A percentile compares a stretch with the other conserved stretches of the same genome.
Evolutionary conservation across 2,113 vertebrate species (phyloP).

Genomic region (Gavialis gangeticus): DNA sequence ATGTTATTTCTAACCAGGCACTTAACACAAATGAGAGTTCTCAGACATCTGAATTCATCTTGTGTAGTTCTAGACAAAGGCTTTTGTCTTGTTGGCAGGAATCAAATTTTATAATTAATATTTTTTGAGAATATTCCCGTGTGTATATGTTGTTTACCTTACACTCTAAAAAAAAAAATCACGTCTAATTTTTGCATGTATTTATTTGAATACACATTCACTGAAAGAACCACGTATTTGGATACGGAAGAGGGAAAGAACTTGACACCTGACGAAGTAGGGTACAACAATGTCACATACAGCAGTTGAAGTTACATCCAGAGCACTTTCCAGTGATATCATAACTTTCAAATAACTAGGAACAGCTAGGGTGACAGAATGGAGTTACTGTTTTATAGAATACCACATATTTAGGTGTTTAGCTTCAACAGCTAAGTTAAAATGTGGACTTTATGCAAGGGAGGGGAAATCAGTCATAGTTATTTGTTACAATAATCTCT

Average conservation of each 20-base stretch:
- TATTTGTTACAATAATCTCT: background rate
- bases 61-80: background rate
- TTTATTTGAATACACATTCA: background rate
- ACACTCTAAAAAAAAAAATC: background rate
- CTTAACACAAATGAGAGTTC: background rate
- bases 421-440: background rate
- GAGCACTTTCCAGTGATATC: background rate
- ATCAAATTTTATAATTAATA: background rate
- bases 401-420: background rate
- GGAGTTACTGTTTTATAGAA: background rate
- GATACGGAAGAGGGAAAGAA: background rate
- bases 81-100: background rate
- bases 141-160: background rate
- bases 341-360: background rate
- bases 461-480: background rate
- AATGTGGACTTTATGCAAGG: background rate
- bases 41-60: background rate
- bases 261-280: background rate
- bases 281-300: background rate
- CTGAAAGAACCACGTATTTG: background rate
- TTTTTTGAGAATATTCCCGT: background rate
- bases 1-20: background rate
- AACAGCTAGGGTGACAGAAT: background rate
- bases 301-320: background rate
- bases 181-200: rapidly evolving